These are phyloP conservation scores for Cladopsammia gracilis DNA, from an alignment of 64 coral and sea anemone genomes.

Conservation along the genomic window DNA sequence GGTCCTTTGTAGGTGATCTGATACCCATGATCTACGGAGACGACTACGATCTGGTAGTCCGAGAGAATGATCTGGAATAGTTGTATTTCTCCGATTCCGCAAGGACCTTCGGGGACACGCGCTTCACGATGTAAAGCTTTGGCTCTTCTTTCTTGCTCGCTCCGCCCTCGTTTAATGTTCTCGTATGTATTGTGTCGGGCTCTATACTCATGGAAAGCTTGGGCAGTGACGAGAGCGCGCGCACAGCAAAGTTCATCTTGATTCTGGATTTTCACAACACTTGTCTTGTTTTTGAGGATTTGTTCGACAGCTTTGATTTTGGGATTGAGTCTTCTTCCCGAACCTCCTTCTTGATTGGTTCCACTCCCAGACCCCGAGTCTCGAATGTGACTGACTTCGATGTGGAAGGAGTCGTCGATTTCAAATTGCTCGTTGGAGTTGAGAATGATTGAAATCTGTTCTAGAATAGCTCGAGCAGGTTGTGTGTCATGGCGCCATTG, in stretches of 20 bases:
- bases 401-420: not conserved
- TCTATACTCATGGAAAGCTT: not conserved
- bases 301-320: not conserved
- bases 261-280: not conserved
- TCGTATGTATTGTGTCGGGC: not conserved
- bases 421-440: not conserved
- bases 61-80: not conserved
- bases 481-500: not conserved
- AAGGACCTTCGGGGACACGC: not conserved
- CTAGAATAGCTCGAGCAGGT: not conserved
- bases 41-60: slow-evolving; percentile 5
- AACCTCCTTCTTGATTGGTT: too few relatives aligned
- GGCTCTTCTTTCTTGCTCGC: not conserved
- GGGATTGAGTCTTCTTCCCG: too few relatives aligned
- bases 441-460: not conserved
- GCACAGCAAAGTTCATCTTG: not conserved
- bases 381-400: not conserved
- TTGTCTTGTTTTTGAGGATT: not conserved
- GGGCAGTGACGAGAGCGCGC: not conserved
- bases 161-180: not conserved
- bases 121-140: not conserved
- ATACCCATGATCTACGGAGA: not conserved
- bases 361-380: not conserved
- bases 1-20: not conserved
- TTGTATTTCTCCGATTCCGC: not conserved